phyloP scores from a whole-genome alignment of 2,888 invertebrate genomes.

The Trileptium ribeirensis region DNA sequence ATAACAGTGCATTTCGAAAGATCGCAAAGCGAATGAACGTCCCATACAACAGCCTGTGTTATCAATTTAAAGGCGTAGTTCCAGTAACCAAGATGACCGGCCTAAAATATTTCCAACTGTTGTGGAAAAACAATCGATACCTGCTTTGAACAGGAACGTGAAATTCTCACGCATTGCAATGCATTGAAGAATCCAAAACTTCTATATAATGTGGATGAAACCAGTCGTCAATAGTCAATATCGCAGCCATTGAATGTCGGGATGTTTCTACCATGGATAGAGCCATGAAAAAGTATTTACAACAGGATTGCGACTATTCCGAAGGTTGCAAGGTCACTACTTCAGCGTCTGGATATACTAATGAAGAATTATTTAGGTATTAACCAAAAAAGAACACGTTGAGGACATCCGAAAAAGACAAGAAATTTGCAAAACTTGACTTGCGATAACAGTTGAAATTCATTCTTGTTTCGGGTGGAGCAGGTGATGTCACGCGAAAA shows the following conservation, averaged over 20 bases:
- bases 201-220: conserved; percentile 9
- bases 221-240: background rate
- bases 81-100: background rate
- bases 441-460: too few species aligned
- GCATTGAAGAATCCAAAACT: background rate
- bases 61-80: background rate
- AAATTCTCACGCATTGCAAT: background rate
- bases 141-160: background rate
- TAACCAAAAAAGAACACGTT: too few species aligned
- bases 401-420: too few species aligned
- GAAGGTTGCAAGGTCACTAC: background rate
- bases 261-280: background rate
- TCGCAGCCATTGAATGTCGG: background rate
- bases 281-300: background rate
- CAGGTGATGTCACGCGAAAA: too few species aligned
- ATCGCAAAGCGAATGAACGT: background rate
- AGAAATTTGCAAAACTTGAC: too few species aligned
- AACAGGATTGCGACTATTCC: background rate
- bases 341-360: background rate
- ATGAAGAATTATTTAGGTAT: background rate
- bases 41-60: background rate
- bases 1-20: background rate
- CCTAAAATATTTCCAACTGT: background rate
- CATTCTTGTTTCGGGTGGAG: too few species aligned
- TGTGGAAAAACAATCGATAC: background rate